Evolutionary conservation across 2,113 vertebrate species (phyloP).

Genomic region (Sminthopsis crassicaudata): DNA sequence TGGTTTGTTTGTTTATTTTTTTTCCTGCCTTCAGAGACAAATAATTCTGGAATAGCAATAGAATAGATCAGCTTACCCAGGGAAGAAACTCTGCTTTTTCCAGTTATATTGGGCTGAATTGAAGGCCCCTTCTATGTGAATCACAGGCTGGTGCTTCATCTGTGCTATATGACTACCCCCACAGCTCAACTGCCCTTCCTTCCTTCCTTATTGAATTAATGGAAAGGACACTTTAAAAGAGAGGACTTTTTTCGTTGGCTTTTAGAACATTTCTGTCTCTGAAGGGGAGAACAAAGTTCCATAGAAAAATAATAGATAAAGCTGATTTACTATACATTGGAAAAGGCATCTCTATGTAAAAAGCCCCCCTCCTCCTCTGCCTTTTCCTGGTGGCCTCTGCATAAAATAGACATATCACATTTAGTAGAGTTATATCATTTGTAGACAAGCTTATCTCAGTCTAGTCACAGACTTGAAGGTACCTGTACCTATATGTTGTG

Average conservation of each 20-base stretch:
- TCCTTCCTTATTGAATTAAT: not conserved
- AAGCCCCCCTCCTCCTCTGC: conserved; percentile 34
- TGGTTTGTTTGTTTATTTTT: not conserved
- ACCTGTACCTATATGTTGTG: conserved; percentile 61
- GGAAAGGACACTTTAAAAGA: not conserved
- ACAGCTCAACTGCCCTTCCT: not conserved
- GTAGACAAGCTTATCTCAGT: conserved; percentile 73
- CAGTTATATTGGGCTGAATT: not conserved
- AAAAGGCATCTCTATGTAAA: conserved; percentile 27
- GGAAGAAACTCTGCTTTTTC: not conserved
- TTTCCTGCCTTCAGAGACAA: not conserved
- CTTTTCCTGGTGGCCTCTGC: conserved; percentile 52
- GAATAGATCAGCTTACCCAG: not conserved
- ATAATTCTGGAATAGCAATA: not conserved
- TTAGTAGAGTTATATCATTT: conserved; percentile 51
- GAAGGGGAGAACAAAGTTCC: not conserved
- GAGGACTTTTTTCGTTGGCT: not conserved
- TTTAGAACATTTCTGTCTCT: accelerated
- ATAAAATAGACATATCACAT: conserved; percentile 52
- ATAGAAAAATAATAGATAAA: not conserved
- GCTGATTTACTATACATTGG: not conserved
- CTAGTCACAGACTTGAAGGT: conserved; percentile 73
- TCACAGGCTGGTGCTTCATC: not conserved
- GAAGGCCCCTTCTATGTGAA: not conserved
- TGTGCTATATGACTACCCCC: not conserved